Evolutionary conservation across 2,113 vertebrate species (phyloP).

Genomic region (Solea senegalensis): DNA sequence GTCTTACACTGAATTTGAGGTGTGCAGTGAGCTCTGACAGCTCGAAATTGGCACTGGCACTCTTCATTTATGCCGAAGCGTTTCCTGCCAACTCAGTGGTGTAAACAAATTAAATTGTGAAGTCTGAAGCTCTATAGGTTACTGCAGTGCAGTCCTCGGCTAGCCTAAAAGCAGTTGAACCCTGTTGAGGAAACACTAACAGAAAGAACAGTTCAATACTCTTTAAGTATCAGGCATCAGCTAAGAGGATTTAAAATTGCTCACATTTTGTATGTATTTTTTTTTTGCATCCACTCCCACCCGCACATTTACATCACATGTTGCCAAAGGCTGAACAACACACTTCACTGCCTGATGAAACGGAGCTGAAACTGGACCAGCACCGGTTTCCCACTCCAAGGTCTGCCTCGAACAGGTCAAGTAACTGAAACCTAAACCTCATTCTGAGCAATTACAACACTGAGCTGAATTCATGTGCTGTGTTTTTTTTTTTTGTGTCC

Average conservation of each 20-base stretch:
- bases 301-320: conserved; percentile 46
- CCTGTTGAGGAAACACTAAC: too few relatives aligned
- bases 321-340: conserved; percentile 30
- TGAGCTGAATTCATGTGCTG: conserved; percentile 26
- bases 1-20: too few relatives aligned
- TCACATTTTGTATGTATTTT: conserved; percentile 16
- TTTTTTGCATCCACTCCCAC: conserved; percentile 25
- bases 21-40: too few relatives aligned
- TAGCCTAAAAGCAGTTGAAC: too few relatives aligned
- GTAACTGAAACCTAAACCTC: conserved; percentile 44
- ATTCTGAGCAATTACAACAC: conserved; percentile 40
- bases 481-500: conserved; percentile 25
- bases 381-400: not conserved
- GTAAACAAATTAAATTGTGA: too few relatives aligned
- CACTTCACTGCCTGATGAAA: conserved; percentile 51
- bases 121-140: too few relatives aligned
- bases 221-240: too few relatives aligned
- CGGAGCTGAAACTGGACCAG: conserved; percentile 55
- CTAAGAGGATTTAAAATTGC: conserved; percentile 12
- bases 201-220: too few relatives aligned
- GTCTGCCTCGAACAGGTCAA: conserved; percentile 22
- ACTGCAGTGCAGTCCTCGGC: too few relatives aligned
- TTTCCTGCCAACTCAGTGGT: too few relatives aligned
- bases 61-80: too few relatives aligned
- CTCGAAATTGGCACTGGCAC: too few relatives aligned